phyloP scores from a whole-genome alignment of 2,113 vertebrate species.

The Oryzias melastigma region DNA sequence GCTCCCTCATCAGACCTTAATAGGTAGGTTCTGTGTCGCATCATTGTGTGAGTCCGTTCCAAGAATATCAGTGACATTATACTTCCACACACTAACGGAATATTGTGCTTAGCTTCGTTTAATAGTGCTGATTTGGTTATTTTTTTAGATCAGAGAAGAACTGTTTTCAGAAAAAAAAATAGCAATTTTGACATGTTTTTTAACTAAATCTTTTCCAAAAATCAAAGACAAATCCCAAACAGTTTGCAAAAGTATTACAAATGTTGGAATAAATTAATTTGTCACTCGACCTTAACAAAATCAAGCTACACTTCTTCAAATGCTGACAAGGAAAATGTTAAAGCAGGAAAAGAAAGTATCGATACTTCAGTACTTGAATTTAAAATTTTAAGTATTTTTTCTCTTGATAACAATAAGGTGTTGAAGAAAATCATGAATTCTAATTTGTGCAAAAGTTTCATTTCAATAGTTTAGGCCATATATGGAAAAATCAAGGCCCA shows the following conservation, averaged over 20 bases:
- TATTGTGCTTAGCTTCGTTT: conserved; percentile 3
- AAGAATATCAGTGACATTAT: background rate
- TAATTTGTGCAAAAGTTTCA: too few species aligned
- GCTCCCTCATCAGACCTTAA: conserved; percentile 9
- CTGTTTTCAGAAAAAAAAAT: background rate
- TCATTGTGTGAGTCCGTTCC: conserved; percentile 11
- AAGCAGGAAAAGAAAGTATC: background rate
- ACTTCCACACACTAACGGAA: background rate
- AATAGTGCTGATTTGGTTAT: background rate
- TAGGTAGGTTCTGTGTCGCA: conserved; percentile 5
- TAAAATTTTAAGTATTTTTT: too few species aligned
- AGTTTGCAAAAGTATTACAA: too few species aligned
- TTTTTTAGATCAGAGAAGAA: background rate
- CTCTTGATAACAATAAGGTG: too few species aligned
- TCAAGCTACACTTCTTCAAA: background rate
- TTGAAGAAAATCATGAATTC: too few species aligned
- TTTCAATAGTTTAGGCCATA: too few species aligned
- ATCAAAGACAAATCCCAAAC: too few species aligned
- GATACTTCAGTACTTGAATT: background rate
- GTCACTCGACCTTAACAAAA: background rate
- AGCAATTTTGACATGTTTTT: too few species aligned
- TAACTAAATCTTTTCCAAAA: too few species aligned
- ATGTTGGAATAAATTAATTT: background rate
- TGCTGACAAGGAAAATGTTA: background rate
- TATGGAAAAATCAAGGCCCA: too few species aligned